These are phyloP conservation scores for Griposia aprilina DNA, from an alignment of 2,888 invertebrate species.

Conservation along the genomic window DNA sequence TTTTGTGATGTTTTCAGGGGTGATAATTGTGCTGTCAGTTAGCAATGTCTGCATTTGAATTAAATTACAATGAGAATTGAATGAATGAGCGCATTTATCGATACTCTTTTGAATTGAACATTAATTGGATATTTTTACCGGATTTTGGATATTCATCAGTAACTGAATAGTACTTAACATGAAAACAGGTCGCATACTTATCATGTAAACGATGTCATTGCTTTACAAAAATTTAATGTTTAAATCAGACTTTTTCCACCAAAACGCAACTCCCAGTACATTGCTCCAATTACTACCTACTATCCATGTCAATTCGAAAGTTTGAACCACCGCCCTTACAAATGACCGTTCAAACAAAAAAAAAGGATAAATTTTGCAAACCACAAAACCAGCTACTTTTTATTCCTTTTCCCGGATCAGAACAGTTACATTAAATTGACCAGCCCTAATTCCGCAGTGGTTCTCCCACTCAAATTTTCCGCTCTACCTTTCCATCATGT, in stretches of 20 bases:
- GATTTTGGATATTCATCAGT: neutral
- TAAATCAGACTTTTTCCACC: no score
- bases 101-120: neutral
- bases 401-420: neutral
- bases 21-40: constrained; percentile 16
- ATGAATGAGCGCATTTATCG: no score
- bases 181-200: no score
- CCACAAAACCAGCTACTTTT: constrained; percentile 19
- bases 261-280: no score
- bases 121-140: neutral
- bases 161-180: no score
- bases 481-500: constrained; percentile 69
- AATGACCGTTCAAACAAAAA: neutral
- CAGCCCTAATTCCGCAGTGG: constrained; percentile 63
- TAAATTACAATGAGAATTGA: neutral
- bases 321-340: neutral
- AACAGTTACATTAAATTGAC: constrained; percentile 42
- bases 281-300: neutral
- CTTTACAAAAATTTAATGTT: no score
- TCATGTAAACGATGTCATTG: no score
- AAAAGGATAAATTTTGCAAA: constrained; percentile 13
- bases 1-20: constrained; percentile 5
- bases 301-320: neutral
- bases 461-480: constrained; percentile 73
- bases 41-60: neutral